Percentiles rank a stretch among this genome's conserved stretches.
phyloP scores from a whole-genome alignment of 2,888 invertebrate species.

The Pilophorus perplexus region DNA sequence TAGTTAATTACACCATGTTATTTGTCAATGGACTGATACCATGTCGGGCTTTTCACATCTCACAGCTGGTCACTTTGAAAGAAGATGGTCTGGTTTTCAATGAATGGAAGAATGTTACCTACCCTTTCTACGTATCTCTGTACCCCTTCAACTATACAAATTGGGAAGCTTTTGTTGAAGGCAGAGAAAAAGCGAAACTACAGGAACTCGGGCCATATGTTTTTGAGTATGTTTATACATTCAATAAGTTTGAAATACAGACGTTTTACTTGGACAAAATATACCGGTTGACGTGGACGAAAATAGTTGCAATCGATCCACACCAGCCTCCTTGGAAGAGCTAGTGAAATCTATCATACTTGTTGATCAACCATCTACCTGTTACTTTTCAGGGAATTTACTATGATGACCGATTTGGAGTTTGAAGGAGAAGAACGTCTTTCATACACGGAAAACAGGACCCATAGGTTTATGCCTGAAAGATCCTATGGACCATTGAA shows the following conservation, averaged over 20 bases:
- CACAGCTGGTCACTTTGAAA: conserved; percentile 41
- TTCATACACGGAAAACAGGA: conserved; percentile 46
- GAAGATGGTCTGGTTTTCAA: conserved; percentile 41
- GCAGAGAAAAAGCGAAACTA: conserved; percentile 42
- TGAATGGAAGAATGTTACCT: conserved; percentile 42
- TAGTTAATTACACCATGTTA: too few relatives aligned
- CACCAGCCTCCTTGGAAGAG: not conserved
- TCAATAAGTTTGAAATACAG: not conserved
- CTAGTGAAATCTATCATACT: not conserved
- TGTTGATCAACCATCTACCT: not conserved
- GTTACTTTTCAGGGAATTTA: conserved; percentile 41
- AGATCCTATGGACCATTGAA: conserved; percentile 43
- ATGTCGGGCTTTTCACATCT: not conserved
- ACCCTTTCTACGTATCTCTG: conserved; percentile 40
- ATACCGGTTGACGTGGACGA: too few relatives aligned
- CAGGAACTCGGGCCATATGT: conserved; percentile 44
- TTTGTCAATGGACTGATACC: not conserved
- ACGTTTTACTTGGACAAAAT: not conserved
- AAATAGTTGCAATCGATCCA: not conserved
- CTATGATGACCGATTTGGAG: conserved; percentile 33
- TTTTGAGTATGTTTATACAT: conserved; percentile 30
- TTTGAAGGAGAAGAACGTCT: conserved; percentile 43
- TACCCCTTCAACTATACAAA: conserved; percentile 47
- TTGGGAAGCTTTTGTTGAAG: conserved; percentile 30
- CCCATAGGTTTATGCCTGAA: conserved; percentile 41